Evolutionary conservation across 53 echinoderm and acorn worm genomes (phyloP).

Genomic region (Mesocentrotus franciscanus): DNA sequence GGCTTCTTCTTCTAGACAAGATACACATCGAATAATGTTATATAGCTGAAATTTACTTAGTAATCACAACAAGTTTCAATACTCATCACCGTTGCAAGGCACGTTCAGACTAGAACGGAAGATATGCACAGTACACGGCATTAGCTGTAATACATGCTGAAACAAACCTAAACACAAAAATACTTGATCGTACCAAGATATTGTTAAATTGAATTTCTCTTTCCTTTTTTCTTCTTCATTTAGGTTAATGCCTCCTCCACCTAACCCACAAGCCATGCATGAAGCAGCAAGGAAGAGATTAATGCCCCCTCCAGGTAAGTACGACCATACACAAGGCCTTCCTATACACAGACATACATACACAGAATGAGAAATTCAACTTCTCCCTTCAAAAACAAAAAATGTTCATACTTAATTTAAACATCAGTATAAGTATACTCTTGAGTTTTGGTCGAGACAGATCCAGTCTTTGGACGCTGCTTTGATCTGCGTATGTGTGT

Average conservation of each 20-base stretch:
- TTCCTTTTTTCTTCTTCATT: constrained; percentile 21
- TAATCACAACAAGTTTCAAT: too few species aligned
- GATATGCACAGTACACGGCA: too few species aligned
- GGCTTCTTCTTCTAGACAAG: too few species aligned
- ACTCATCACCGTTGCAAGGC: too few species aligned
- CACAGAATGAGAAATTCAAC: background rate
- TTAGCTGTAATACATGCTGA: too few species aligned
- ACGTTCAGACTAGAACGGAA: too few species aligned
- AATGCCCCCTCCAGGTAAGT: constrained; percentile 28
- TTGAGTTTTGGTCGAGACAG: background rate
- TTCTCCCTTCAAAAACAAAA: too few species aligned
- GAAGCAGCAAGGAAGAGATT: constrained; percentile 14
- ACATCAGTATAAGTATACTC: background rate
- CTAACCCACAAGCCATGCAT: constrained; percentile 66
- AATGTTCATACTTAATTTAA: background rate
- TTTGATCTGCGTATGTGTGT: background rate
- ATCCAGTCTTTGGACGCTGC: background rate
- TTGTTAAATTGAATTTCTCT: background rate
- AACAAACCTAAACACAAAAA: too few species aligned
- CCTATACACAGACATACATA: background rate
- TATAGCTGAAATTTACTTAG: too few species aligned
- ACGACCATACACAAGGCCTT: background rate
- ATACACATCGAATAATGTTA: too few species aligned
- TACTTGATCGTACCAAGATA: too few species aligned
- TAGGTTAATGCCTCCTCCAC: constrained; percentile 85